Evolutionary conservation across 2,113 vertebrate genomes (phyloP).

Genomic region (Theropithecus gelada): DNA sequence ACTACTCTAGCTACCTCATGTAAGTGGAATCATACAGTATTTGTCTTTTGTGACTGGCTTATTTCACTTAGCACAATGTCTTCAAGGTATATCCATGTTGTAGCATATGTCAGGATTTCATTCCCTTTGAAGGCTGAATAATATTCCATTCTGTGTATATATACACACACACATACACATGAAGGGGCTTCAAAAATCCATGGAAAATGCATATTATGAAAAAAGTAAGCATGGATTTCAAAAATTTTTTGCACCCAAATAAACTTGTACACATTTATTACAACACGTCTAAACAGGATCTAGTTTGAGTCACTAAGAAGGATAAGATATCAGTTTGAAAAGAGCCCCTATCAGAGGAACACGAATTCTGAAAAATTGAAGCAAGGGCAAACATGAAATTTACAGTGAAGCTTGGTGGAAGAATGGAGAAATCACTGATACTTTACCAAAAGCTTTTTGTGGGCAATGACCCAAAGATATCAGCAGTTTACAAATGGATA

Average conservation of each 20-base stretch:
- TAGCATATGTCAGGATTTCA: background rate
- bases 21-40: background rate
- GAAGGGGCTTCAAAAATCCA: background rate
- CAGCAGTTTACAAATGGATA: background rate
- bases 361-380: background rate
- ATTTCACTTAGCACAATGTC: background rate
- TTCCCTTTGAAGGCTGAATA: background rate
- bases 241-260: background rate
- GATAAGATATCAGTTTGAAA: background rate
- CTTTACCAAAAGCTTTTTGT: background rate
- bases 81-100: background rate
- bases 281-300: background rate
- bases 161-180: background rate
- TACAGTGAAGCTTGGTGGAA: background rate
- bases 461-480: background rate
- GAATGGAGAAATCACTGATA: background rate
- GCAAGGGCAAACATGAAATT: background rate
- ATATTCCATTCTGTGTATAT: background rate
- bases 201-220: background rate
- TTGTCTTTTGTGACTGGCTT: background rate
- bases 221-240: background rate
- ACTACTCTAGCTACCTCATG: background rate
- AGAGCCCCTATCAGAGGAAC: background rate
- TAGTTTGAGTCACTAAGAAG: background rate
- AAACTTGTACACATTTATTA: background rate